Evolutionary conservation across 1,140 invertebrate genomes (phyloP).

Genomic region (Pygmarrhopalites habei): DNA sequence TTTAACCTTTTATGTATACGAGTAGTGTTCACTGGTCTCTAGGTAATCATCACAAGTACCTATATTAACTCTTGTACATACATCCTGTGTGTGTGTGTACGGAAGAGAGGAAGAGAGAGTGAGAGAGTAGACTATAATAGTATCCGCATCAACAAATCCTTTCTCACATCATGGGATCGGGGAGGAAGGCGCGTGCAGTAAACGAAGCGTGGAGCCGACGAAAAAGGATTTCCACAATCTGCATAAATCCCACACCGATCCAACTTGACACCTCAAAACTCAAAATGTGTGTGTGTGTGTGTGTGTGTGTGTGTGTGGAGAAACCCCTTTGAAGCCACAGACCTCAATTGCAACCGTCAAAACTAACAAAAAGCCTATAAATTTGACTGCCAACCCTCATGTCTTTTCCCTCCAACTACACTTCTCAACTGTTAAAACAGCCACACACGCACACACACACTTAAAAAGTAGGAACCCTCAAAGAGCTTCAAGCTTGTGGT

Average conservation of each 20-base stretch:
- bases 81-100: background rate
- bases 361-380: no score
- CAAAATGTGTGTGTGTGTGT: no score
- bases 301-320: no score
- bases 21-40: background rate
- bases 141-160: background rate
- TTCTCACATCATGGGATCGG: background rate
- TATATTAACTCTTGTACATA: background rate
- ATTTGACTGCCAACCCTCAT: no score
- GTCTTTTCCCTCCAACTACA: no score
- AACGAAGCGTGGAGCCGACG: background rate
- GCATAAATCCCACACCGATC: background rate
- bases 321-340: no score
- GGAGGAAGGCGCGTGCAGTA: background rate
- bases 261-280: constrained; percentile 5
- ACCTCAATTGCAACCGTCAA: no score
- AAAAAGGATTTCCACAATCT: background rate
- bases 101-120: background rate
- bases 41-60: background rate
- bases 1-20: background rate
- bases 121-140: background rate
- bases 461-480: no score
- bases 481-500: no score
- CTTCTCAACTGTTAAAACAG: no score
- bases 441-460: no score